These are phyloP conservation scores for Esox lucius DNA, from an alignment of 2,797 vertebrate genomes.

Conservation along the genomic window DNA sequence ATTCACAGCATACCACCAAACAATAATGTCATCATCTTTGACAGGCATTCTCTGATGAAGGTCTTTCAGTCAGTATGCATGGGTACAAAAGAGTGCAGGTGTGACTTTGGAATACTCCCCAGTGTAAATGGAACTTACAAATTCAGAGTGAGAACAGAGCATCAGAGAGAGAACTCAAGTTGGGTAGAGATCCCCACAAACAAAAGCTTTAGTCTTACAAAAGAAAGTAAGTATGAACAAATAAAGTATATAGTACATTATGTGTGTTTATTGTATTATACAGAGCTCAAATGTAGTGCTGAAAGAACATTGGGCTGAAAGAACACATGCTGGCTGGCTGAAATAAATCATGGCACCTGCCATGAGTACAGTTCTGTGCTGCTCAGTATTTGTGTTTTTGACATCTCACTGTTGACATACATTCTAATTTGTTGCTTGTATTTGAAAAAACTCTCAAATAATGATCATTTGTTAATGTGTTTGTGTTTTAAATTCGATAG, in stretches of 20 bases:
- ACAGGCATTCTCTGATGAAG: not conserved
- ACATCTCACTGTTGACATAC: not conserved
- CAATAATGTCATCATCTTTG: too few relatives aligned
- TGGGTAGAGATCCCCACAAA: not conserved
- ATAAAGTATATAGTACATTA: too few relatives aligned
- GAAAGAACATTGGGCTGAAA: too few relatives aligned
- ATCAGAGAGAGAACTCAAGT: not conserved
- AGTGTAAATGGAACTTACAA: conserved; percentile 7
- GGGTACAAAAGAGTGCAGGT: conserved; percentile 9
- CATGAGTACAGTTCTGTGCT: too few relatives aligned
- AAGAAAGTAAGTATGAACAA: conserved; percentile 17
- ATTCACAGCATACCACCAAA: too few relatives aligned
- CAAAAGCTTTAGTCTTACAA: not conserved
- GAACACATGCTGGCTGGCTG: not conserved
- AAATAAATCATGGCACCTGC: too few relatives aligned
- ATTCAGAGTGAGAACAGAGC: conserved; percentile 19
- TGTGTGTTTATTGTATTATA: too few relatives aligned
- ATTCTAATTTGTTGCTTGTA: not conserved
- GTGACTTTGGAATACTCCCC: conserved; percentile 24
- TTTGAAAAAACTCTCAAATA: not conserved
- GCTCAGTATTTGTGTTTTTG: too few relatives aligned
- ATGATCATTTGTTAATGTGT: not conserved
- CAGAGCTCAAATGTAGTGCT: too few relatives aligned
- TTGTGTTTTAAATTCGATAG: not conserved
- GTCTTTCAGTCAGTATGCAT: conserved; percentile 2